phyloP scores from a whole-genome alignment of 2,797 vertebrate genomes.

The Pseudocheirus occidentalis region DNA sequence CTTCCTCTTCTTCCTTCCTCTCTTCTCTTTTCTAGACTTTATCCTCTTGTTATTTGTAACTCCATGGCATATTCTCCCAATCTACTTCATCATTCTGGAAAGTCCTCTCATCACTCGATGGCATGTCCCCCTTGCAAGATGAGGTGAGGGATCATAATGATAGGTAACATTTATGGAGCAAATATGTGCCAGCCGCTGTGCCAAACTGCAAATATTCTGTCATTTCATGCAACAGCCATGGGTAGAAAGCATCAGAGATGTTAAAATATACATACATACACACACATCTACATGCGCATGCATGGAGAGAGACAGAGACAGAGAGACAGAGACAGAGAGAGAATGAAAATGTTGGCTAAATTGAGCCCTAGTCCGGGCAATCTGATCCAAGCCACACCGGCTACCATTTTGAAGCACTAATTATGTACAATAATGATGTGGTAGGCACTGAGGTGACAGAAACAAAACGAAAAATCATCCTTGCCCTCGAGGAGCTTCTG shows the following conservation, averaged over 20 bases:
- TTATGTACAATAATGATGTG: background rate
- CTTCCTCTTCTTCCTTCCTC: background rate
- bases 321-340: too few relatives aligned
- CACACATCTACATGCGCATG: background rate
- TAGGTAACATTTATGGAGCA: background rate
- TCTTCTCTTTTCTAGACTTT: background rate
- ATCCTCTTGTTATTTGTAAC: background rate
- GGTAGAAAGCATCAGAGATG: background rate
- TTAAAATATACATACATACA: background rate
- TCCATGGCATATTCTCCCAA: background rate
- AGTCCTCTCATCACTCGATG: background rate
- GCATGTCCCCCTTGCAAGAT: background rate
- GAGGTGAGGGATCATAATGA: background rate
- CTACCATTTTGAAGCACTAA: background rate
- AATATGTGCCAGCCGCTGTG: background rate
- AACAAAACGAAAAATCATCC: background rate
- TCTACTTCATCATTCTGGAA: background rate
- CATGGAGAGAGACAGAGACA: too few relatives aligned
- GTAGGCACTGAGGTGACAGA: background rate
- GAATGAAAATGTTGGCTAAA: background rate
- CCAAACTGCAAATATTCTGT: background rate
- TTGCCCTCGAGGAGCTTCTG: background rate
- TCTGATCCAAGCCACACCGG: background rate
- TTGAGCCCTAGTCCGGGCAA: background rate
- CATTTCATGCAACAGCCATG: background rate